Evolutionary conservation across 2,888 invertebrate species (phyloP).

Genomic region (Abscondita cerata): DNA sequence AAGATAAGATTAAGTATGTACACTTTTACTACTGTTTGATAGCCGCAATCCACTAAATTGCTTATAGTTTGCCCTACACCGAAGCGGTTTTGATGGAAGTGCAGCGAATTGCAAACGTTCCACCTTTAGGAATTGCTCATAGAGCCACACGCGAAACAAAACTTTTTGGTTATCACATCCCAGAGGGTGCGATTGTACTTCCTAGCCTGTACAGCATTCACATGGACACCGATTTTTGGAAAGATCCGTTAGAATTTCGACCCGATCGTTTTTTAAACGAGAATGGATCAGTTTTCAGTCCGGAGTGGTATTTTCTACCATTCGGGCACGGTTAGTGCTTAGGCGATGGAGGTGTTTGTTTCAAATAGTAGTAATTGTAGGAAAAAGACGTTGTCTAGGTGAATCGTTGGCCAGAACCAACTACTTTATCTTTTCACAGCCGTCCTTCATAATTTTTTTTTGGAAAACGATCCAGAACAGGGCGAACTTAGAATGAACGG

Average conservation of each 20-base stretch:
- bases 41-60: neutral
- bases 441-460: constrained; percentile 63
- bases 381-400: constrained; percentile 69
- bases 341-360: neutral
- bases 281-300: constrained; percentile 59
- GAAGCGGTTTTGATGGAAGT: constrained; percentile 62
- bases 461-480: constrained; percentile 49
- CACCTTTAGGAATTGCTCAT: constrained; percentile 65
- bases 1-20: constrained; percentile 63
- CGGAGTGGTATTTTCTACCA: constrained; percentile 65
- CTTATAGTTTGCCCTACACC: constrained; percentile 55
- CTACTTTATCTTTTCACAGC: constrained; percentile 67
- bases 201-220: constrained; percentile 68
- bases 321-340: constrained; percentile 69
- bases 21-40: neutral
- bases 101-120: constrained; percentile 61
- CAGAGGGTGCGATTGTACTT: constrained; percentile 64
- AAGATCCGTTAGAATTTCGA: constrained; percentile 65
- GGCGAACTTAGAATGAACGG: constrained; percentile 43
- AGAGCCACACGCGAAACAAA: constrained; percentile 56
- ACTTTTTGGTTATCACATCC: constrained; percentile 60
- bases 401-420: constrained; percentile 69
- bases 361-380: constrained; percentile 55
- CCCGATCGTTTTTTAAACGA: constrained; percentile 70
- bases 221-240: constrained; percentile 66